Evolutionary conservation across 1,140 invertebrate genomes (phyloP), one percentile per base, ranked within the genome.

Genomic region (Cydia fagiglandana): DNA sequence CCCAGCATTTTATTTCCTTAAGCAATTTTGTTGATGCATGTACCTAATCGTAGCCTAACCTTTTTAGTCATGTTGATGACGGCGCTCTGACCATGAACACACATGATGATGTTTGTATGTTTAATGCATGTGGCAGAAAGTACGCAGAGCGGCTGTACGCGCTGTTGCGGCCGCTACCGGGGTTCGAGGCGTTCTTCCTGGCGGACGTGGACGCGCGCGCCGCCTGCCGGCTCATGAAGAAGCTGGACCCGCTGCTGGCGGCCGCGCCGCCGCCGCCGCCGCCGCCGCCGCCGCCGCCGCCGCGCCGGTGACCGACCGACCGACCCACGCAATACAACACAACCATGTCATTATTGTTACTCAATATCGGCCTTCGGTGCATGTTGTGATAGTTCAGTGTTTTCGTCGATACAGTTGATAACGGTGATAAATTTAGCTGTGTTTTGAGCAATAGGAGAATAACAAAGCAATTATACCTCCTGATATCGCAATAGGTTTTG

Each of bases 181-280:
- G 86, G 80, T 93, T 93, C 78, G 89, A 93, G 75, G 91, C 91
- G 0, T 93, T 87, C 68, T 93, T 87, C 79, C 78, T 93, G 4
- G 90, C 88, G 0, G 91, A 92, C 34, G 89, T 92, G 7, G 87
- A 91, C 20, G 81, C 88, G 10, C 88, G 90, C 15, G n/a, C 85
- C 0, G 91, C 91, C 6, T 76, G 88, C 1, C 76, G 78, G 2
- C 91, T 90, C 53, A 91, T 92, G 88, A 91, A 91, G 81, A 91
- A 89, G 68, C 91, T 84, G 75, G 91, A 92, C 78, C 84, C 86
- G 28, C 47, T 85, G 6, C 79, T 89, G 1, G 75, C 78, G 4
- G 74, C 30, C 30, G 30, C 30, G 76, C 4, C 76, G 79, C 4
- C 53, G 76, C 3, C 47, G 56, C 77, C 6, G 75, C 76, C 82